These are phyloP conservation scores for Pectinophora gossypiella DNA, from an alignment of 1,140 invertebrate species.

Conservation along the genomic window DNA sequence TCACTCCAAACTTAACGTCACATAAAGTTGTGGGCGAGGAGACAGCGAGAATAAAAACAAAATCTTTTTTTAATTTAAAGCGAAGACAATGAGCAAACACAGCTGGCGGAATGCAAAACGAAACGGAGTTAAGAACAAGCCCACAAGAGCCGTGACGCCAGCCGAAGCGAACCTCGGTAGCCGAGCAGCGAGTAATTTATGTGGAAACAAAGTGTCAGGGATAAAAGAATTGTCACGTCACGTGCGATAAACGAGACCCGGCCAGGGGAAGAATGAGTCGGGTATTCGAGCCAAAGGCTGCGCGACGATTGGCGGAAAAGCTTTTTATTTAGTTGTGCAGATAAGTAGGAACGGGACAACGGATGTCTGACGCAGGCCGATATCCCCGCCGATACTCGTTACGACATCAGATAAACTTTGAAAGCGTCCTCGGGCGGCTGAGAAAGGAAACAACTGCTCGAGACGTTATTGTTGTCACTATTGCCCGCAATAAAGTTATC, in stretches of 20 bases:
- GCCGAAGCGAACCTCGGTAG: conserved; percentile 41
- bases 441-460: conserved; percentile 52
- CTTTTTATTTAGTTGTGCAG: conserved; percentile 43
- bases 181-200: conserved; percentile 51
- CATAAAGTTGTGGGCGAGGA: conserved; percentile 66
- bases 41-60: conserved; percentile 50
- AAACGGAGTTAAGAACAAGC: conserved; percentile 39
- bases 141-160: conserved; percentile 30
- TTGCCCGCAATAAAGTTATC: conserved; percentile 55
- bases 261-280: conserved; percentile 21
- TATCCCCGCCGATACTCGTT: conserved; percentile 33
- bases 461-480: conserved; percentile 65
- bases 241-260: conserved; percentile 40
- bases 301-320: conserved; percentile 23
- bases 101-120: conserved; percentile 70
- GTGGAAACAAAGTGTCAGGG: conserved; percentile 50
- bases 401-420: conserved; percentile 57
- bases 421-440: conserved; percentile 32
- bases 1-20: conserved; percentile 67
- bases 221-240: conserved; percentile 58
- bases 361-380: conserved; percentile 35
- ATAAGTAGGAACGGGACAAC: conserved; percentile 40
- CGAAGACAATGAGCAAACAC: conserved; percentile 70
- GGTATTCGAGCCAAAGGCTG: conserved; percentile 15
- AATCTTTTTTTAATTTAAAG: conserved; percentile 62